Evolutionary conservation across 92 coral and sea anemone species (phyloP).

Genomic region (Epizoanthus ramosus): DNA sequence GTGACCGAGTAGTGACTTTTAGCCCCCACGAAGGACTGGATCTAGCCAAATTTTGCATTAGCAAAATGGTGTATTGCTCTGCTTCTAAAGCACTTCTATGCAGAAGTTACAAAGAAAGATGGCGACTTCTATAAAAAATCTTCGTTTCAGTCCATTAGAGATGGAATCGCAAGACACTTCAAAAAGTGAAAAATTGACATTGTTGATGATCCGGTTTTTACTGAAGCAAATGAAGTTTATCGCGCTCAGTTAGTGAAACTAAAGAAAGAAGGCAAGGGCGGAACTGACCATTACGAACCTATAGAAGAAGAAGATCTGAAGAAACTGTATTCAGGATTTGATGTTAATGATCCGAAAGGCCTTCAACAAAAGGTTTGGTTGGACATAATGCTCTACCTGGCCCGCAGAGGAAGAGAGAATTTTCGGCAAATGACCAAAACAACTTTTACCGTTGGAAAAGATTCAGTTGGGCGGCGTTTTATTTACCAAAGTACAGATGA

Average conservation of each 20-base stretch:
- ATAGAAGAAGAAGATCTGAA: conserved; percentile 53
- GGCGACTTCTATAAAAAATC: conserved; percentile 51
- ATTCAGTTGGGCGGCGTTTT: neutral
- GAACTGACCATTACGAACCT: conserved; percentile 53
- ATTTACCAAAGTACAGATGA: conserved; percentile 17
- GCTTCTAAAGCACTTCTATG: conserved; percentile 49
- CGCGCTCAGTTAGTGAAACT: conserved; percentile 50
- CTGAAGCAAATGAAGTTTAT: conserved; percentile 55
- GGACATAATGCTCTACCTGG: conserved; percentile 59
- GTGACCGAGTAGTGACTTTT: too few species aligned
- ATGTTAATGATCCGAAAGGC: conserved; percentile 40
- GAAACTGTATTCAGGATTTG: conserved; percentile 51
- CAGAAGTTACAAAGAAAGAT: conserved; percentile 54
- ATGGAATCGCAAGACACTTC: conserved; percentile 41
- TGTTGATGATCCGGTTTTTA: conserved; percentile 53
- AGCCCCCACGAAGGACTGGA: too few species aligned
- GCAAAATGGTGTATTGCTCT: too few species aligned
- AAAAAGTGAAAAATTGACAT: conserved; percentile 35
- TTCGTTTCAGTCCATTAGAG: conserved; percentile 40
- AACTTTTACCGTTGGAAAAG: neutral
- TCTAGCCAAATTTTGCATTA: too few species aligned
- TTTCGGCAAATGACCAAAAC: conserved; percentile 47
- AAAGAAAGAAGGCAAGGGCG: conserved; percentile 53
- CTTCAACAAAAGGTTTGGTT: conserved; percentile 67
- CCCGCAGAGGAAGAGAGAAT: conserved; percentile 60